Percentiles rank a stretch among this genome's conserved stretches.
Evolutionary conservation across 2,888 invertebrate species (phyloP).

Genomic region (Lucinisca nassula): DNA sequence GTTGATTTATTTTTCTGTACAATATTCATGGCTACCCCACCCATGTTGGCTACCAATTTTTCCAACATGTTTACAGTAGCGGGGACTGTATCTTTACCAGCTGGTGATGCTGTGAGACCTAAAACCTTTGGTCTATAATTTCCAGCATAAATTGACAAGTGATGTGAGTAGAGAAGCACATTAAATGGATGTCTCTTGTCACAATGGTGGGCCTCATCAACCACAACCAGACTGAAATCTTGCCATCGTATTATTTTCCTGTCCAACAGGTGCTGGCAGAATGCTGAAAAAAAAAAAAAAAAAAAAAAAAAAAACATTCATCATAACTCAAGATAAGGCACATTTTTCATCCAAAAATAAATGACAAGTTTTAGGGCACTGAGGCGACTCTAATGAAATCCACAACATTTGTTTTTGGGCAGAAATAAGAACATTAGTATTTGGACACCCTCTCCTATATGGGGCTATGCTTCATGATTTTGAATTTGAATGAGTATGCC

Average conservation of each 20-base stretch:
- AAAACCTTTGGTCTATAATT: constrained; percentile 77
- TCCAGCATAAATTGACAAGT: constrained; percentile 42
- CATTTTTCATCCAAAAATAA: too few species aligned
- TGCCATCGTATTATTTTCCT: constrained; percentile 76
- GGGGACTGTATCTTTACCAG: constrained; percentile 76
- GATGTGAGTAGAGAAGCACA: constrained; percentile 72
- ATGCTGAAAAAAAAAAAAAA: constrained; percentile 73
- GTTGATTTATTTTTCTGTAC: constrained; percentile 65
- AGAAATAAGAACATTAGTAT: too few species aligned
- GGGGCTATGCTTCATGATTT: too few species aligned
- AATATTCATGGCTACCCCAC: constrained; percentile 74
- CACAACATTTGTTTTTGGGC: too few species aligned
- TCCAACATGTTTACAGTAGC: constrained; percentile 77
- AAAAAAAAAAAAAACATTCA: too few species aligned
- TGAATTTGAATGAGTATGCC: too few species aligned
- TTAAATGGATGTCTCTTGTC: constrained; percentile 84
- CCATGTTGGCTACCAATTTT: constrained; percentile 77
- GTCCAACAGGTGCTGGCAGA: constrained; percentile 78
- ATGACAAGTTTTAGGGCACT: too few species aligned
- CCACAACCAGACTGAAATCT: constrained; percentile 81
- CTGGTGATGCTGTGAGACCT: constrained; percentile 85
- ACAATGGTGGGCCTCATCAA: constrained; percentile 86
- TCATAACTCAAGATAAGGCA: too few species aligned
- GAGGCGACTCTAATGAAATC: too few species aligned
- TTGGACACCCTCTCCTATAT: too few species aligned